Base-by-base conservation (phyloP, 2,888 invertebrate species). In the Dryomyza anilis region DNA sequence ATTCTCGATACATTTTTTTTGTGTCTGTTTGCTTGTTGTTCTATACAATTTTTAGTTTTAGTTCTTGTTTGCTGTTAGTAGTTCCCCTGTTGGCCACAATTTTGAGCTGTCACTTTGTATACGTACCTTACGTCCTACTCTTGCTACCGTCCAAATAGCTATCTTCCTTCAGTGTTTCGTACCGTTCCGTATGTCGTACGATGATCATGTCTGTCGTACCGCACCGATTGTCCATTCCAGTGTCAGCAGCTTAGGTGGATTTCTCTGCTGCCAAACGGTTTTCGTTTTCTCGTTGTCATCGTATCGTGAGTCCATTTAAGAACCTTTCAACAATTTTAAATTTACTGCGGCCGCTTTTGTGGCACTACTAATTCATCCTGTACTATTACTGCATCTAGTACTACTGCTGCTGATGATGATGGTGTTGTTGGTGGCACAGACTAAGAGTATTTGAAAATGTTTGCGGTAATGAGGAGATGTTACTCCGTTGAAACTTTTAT, bases 51-150 rank as follows among this genome's bases (percentile, higher is more conserved):
- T 43, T 19, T 43, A 43, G 43, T 43, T 43, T n/a, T 19, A 16
- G 43, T 16, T 43, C 19, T 43, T 23, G 48, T 19, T 48, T 48
- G 48, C 21, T 48, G 48, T 23, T 21, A 23, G 19, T 33, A 7
- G 30, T 33, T 16, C 30, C 19, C n/a, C 7, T 8, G 12, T 27
- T 16, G 19, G 52, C 36, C 50, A 39, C 52, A 50, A 36, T 36
- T 52, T 60, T 25, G 21, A 60, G 60, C 60, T 60, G 60, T 60
- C 60, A 60, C 50, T 52, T 50, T 60, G 52, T 60, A 25, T 27
- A 50, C 25, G 21, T 36, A 19, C 33, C 16, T 36, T 58, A 8
- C n/a, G n/a, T n/a, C n/a, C n/a, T n/a, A n/a, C n/a, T n/a, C n/a
- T n/a, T n/a, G n/a, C n/a, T n/a, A n/a, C n/a, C n/a, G n/a, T n/a